Base-by-base conservation (phyloP, 2,888 invertebrate species). In the Agriotes lineatus region DNA sequence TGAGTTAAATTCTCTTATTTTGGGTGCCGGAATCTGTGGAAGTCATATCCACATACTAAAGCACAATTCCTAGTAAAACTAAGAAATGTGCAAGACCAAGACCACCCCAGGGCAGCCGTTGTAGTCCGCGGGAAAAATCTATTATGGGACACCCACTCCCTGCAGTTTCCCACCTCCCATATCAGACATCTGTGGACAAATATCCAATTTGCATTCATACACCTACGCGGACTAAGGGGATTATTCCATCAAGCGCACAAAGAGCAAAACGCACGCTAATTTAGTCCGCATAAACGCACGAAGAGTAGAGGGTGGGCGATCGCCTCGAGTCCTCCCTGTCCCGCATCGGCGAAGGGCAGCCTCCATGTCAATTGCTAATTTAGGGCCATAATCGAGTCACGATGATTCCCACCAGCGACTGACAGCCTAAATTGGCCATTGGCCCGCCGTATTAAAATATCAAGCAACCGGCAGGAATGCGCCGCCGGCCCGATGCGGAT, bases 311-410 rank as follows among this genome's bases (percentile, higher is more conserved):
- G 59, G 59, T 60, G 59, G 59, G 59, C 59, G 59, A 48, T 48
- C 59, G 45, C 45, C 33, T 35, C 12, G 33, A 1, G 52, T 14
- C 14, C 1, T 16, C 9, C 3, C 16, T 9, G 42, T 48, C 22
- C 4, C 33, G 20, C 19, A 42, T 58, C 12, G 25, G 33, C 59
- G 33, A 19, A 33, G 45, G 33, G 59, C 60, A 60, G 42, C 33
- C 62, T 64, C 67, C 48, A 52, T 56, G 70, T 64, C 70, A 70
- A 67, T 70, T 67, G 67, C 67, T 70, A 67, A 70, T 70, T 64
- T 59, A 48, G 56, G 58, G 56, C 58, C 60, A 56, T 63, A 70
- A 70, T 67, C 64, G 63, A 67, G 64, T 50, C 54, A 44, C 19
- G 33, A 33, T 33, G 30, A 25, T 63, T 63, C 45, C 48, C 19